phyloP scores from a whole-genome alignment of 1,140 invertebrate genomes.

The Polypedilum pembai region DNA sequence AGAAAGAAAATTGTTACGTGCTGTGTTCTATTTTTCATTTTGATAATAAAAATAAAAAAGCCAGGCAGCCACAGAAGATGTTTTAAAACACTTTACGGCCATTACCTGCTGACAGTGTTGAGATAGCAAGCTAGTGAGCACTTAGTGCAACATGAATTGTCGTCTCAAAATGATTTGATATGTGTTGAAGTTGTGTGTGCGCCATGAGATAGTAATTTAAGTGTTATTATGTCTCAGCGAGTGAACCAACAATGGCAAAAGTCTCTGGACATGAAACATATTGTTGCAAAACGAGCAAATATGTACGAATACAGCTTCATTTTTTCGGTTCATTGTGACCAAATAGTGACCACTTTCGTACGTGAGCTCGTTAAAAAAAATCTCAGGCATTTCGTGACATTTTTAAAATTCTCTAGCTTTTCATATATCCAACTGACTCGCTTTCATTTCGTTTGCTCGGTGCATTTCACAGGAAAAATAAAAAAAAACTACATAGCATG shows the following conservation, averaged over 20 bases:
- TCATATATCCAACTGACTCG: neutral
- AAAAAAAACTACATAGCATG: neutral
- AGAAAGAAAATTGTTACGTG: too few species aligned
- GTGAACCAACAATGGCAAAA: neutral
- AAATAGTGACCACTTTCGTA: conserved; percentile 24
- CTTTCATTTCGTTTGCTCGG: neutral
- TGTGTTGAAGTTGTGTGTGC: neutral
- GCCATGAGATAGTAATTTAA: conserved; percentile 1
- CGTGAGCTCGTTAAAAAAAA: conserved; percentile 21
- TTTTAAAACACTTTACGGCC: conserved; percentile 18
- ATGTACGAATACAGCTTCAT: neutral
- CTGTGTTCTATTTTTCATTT: too few species aligned
- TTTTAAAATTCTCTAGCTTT: conserved; percentile 3
- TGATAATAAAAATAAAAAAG: neutral
- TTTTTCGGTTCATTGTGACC: neutral
- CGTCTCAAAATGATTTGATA: conserved; percentile 17
- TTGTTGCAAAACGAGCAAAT: neutral
- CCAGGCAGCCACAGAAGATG: neutral
- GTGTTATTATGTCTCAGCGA: conserved; percentile 20
- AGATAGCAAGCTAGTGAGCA: neutral
- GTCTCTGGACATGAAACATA: neutral
- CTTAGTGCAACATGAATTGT: neutral
- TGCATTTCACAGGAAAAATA: neutral
- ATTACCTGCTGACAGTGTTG: conserved; percentile 21
- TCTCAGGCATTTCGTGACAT: conserved; percentile 27